phyloP scores from a whole-genome alignment of 2,888 invertebrate genomes.

The Nebria salina region DNA sequence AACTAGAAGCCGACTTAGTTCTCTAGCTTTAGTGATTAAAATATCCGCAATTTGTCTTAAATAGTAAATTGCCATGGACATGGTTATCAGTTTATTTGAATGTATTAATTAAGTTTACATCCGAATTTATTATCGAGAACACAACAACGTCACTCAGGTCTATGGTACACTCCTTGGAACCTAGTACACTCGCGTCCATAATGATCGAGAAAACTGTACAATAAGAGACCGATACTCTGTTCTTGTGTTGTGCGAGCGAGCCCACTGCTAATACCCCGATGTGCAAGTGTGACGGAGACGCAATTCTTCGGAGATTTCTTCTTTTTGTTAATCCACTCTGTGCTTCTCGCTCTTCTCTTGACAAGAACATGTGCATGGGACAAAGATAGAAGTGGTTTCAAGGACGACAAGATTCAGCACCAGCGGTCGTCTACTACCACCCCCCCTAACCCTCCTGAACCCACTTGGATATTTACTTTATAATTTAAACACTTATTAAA shows the following conservation, averaged over 20 bases:
- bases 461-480: slow-evolving; percentile 51
- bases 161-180: slow-evolving; percentile 12
- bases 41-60: too few species aligned
- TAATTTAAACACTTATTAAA: slow-evolving; percentile 54
- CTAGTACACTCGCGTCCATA: slow-evolving; percentile 2
- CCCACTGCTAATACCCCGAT: too few species aligned
- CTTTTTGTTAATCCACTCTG: neutral
- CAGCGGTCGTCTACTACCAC: neutral
- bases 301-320: neutral
- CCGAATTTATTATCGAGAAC: slow-evolving; percentile 45
- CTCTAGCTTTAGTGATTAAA: too few species aligned
- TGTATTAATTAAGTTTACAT: slow-evolving; percentile 46
- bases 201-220: neutral
- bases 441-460: neutral
- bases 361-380: neutral
- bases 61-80: slow-evolving; percentile 35
- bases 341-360: neutral
- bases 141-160: neutral
- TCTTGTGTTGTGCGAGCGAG: too few species aligned
- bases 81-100: slow-evolving; percentile 46
- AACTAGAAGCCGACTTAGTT: too few species aligned
- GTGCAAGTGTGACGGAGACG: neutral
- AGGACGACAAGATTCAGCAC: slow-evolving; percentile 49
- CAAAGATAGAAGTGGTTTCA: slow-evolving; percentile 33
- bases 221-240: neutral